Base-by-base conservation (phyloP, 1,140 invertebrate genomes). In the Procambarus clarkii region DNA sequence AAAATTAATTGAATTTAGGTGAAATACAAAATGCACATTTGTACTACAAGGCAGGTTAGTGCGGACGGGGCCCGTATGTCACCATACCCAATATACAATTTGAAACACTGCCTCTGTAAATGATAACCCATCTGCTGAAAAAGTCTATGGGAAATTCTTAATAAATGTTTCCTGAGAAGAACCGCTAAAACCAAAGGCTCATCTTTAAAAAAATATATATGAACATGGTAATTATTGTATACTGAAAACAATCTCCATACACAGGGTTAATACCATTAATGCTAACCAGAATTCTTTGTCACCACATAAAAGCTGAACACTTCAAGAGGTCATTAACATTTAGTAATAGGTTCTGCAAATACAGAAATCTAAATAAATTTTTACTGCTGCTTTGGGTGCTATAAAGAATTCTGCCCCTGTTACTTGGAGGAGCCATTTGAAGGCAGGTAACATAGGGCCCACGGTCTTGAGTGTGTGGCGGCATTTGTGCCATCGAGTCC, bases 1-100 rank as follows among this genome's bases (percentile, higher is more conserved):
- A 84, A 84, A 91, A 91, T 84, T 64, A 91, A 91, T 82, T 91
- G 89, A 91, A 91, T 91, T 91, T 91, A 91, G 89, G 89, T 91
- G 81, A 85, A 85, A 91, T 91, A 91, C 89, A 91, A 91, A 91
- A 91, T 91, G 89, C 89, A 91, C 89, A 91, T 91, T 91, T 91
- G 89, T 91, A 91, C 89, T 91, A 91, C 89, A 86, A 91, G 89
- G 89, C 89, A 91, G 89, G 89, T 91, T 91, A 91, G 89, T 91
- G 89, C 89, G 89, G 89, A 91, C 71, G 45, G 81, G 88, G 81
- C 80, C 88, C 88, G 44, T 90, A 90, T 90, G 88, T 90, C 80
- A 90, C 88, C 88, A 46, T 84, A 84, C 88, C 88, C 74, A 90
- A 84, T 54, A 77, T 90, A 77, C 46, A 78, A 58, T 60, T 81